Evolutionary conservation across 2,888 invertebrate species (phyloP), one percentile per base, ranked within the genome.

Genomic region (Nomada fabriciana): DNA sequence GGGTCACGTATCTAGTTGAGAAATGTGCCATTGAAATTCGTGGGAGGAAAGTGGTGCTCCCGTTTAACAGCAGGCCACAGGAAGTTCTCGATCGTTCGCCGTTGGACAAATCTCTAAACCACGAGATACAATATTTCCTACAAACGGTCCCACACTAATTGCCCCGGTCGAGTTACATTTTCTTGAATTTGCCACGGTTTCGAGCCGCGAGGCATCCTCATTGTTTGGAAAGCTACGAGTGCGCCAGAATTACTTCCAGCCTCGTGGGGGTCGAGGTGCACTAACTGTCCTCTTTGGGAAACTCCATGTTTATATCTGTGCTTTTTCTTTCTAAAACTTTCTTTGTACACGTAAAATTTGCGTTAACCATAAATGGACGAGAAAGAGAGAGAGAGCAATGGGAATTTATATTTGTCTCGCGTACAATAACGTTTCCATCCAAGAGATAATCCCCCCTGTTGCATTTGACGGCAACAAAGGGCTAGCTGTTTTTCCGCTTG

Each of bases 111-210:
- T n/a, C 42, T 2, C 9, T 18, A 59, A 47, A 47, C 29, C 25
- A 15, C 59, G 29, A 59, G 65, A 55, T 67, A n/a, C n/a, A n/a
- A n/a, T n/a, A 83, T 76, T 72, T 60, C 52, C 53, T 60, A 29
- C 43, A 15, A 60, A 20, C 50, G 79, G 55, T 78, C 52, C 25
- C 47, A 47, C 15, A 60, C 11, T 80, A 80, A 80, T 80, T 80
- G 61, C 80, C 61, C 50, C 18, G 29, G 61, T 61, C 50, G 80
- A 80, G 72, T 80, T 80, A 80, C 63, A 80, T 57, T 80, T 80
- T 80, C 80, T 80, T 67, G 80, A 67, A 80, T 80, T 80, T 61
- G 71, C 80, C 71, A 70, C 79, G 71, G 71, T 80, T 79, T 80
- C 79, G 80, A 70, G 50, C 47, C 50, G 47, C 60, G 36, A 53